These are phyloP conservation scores for Suillia variegata DNA, from an alignment of 2,888 invertebrate genomes.

Conservation along the genomic window DNA sequence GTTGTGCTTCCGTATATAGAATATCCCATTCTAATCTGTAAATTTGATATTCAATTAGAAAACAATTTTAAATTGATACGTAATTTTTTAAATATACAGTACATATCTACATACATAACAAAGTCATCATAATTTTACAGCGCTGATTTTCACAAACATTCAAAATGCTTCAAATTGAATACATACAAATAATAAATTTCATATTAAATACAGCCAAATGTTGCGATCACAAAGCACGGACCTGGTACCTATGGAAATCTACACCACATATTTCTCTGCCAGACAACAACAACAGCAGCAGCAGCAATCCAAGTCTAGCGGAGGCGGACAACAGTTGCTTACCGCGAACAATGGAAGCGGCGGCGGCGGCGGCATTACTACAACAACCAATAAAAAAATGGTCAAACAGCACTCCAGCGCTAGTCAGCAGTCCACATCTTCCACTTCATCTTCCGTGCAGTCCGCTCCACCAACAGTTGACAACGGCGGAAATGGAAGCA, in stretches of 20 bases:
- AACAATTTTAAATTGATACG: too few relatives aligned
- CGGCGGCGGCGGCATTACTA: background rate
- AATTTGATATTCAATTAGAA: too few relatives aligned
- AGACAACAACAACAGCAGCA: slow-evolving; percentile 34
- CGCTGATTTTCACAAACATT: too few relatives aligned
- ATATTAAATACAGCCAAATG: slow-evolving; percentile 38
- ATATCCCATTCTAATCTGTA: too few relatives aligned
- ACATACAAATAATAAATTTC: background rate
- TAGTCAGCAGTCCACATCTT: slow-evolving; percentile 48
- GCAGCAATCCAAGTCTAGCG: background rate
- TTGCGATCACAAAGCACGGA: slow-evolving; percentile 55
- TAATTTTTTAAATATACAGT: too few relatives aligned
- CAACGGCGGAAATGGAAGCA: slow-evolving; percentile 11
- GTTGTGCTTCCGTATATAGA: too few relatives aligned
- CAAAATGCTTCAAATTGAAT: background rate
- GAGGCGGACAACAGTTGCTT: background rate
- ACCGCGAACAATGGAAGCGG: background rate
- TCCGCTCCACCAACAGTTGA: slow-evolving; percentile 39
- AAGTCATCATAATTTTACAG: too few relatives aligned
- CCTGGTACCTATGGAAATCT: slow-evolving; percentile 50
- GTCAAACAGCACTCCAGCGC: slow-evolving; percentile 44
- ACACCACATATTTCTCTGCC: slow-evolving; percentile 41
- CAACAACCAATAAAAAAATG: slow-evolving; percentile 36
- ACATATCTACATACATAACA: too few relatives aligned
- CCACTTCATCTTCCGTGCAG: slow-evolving; percentile 46